Conservation (phyloP, 1,140 invertebrate genomes). For the Eupeodes corollae region DNA sequence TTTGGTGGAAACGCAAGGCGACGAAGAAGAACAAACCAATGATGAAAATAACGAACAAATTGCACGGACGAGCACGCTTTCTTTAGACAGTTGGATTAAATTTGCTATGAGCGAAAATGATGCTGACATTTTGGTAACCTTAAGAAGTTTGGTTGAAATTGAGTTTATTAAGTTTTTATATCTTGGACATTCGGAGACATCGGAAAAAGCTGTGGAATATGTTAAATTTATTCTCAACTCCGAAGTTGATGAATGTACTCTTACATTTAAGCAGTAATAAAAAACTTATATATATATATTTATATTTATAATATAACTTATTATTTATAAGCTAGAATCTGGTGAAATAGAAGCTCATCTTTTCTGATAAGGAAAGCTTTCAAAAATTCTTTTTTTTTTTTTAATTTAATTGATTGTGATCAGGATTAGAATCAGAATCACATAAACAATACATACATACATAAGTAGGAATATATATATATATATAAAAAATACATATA, state of each 20-base stretch:
- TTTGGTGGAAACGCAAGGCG: neutral
- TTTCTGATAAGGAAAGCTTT: too few species aligned
- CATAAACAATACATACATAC: too few species aligned
- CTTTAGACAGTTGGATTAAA: slow-evolving; percentile 12
- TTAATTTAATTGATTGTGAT: neutral
- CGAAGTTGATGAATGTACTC: neutral
- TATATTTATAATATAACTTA: neutral
- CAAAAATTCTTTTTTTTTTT: neutral
- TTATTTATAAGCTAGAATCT: neutral
- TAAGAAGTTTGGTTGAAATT: neutral
- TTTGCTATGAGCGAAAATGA: neutral
- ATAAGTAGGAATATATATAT: too few species aligned
- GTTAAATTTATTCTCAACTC: neutral
- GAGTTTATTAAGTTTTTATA: neutral
- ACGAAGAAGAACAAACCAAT: slow-evolving; percentile 2
- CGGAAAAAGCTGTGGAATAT: too few species aligned
- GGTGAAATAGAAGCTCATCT: too few species aligned
- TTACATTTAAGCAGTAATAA: neutral
- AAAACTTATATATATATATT: neutral
- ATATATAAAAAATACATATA: too few species aligned
- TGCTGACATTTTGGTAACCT: neutral
- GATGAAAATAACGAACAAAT: slow-evolving; percentile 1
- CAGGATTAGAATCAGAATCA: neutral
- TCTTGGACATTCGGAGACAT: too few species aligned
- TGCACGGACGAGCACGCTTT: slow-evolving; percentile 1